Conservation (phyloP, 2,888 invertebrate genomes). For the Lasioglossum lativentre region DNA sequence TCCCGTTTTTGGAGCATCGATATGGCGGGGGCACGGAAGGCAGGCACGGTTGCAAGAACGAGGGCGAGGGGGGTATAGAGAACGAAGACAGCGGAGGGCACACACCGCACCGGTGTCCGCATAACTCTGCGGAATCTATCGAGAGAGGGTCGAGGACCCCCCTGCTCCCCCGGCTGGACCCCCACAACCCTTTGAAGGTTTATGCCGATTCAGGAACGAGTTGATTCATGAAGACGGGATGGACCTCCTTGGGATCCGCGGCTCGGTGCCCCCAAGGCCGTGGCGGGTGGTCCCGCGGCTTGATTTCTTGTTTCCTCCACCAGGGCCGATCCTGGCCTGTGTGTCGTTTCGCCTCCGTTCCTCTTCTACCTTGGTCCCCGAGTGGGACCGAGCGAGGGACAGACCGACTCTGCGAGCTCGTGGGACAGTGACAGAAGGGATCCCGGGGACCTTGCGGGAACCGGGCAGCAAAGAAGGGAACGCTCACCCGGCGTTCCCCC, state of each 20-base stretch:
- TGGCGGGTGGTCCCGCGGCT: slow-evolving; percentile 84
- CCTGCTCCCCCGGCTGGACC: slow-evolving; percentile 37
- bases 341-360: slow-evolving; percentile 17
- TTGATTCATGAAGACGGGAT: slow-evolving; percentile 85
- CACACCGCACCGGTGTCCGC: slow-evolving; percentile 56
- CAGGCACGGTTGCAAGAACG: slow-evolving; percentile 21
- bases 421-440: slow-evolving; percentile 60
- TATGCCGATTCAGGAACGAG: slow-evolving; percentile 83
- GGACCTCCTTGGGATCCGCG: slow-evolving; percentile 84
- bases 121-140: slow-evolving; percentile 75
- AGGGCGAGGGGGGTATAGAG: slow-evolving; percentile 15
- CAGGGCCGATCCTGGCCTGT: slow-evolving; percentile 66
- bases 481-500: slow-evolving; percentile 66
- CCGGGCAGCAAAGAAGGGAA: slow-evolving; percentile 40
- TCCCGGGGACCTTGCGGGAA: slow-evolving; percentile 2
- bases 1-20: neutral
- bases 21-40: neutral
- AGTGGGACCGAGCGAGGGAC: slow-evolving; percentile 51
- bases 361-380: slow-evolving; percentile 16
- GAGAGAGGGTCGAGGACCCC: slow-evolving; percentile 45
- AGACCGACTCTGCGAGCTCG: neutral
- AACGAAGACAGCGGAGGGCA: slow-evolving; percentile 26
- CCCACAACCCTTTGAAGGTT: slow-evolving; percentile 78
- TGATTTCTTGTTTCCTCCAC: slow-evolving; percentile 84
- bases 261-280: slow-evolving; percentile 79